These are phyloP conservation scores for Chauna torquata DNA, from an alignment of 2,113 vertebrate species.

Conservation along the genomic window DNA sequence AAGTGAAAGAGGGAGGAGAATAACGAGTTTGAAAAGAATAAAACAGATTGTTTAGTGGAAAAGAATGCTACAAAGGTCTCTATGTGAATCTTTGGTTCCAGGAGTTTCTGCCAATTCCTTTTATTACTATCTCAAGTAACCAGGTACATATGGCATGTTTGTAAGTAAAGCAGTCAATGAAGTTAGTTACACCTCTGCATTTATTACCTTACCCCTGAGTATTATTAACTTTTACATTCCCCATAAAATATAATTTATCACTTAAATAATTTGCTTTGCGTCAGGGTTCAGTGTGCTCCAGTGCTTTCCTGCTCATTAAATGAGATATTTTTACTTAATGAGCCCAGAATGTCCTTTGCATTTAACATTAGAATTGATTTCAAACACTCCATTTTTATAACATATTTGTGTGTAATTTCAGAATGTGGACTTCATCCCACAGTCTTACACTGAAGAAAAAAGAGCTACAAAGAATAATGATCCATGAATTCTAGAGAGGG, in stretches of 20 bases:
- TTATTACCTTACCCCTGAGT: slow-evolving; percentile 78
- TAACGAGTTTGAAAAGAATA: not conserved
- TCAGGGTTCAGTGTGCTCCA: slow-evolving; percentile 82
- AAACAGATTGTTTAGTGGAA: not conserved
- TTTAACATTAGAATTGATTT: slow-evolving; percentile 80
- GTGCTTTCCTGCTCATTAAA: slow-evolving; percentile 84
- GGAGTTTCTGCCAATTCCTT: slow-evolving; percentile 38
- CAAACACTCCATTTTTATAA: slow-evolving; percentile 75
- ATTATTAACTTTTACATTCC: slow-evolving; percentile 86
- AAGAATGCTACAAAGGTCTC: not conserved
- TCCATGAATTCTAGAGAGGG: slow-evolving; percentile 45
- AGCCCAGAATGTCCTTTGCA: slow-evolving; percentile 78
- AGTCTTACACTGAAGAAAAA: slow-evolving; percentile 47
- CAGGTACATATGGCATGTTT: slow-evolving; percentile 77
- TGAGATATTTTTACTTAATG: slow-evolving; percentile 85
- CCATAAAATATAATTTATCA: slow-evolving; percentile 85
- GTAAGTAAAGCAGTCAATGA: slow-evolving; percentile 76
- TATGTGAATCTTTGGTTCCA: not conserved
- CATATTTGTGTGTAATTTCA: slow-evolving; percentile 66
- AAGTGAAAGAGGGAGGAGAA: slow-evolving; percentile 2
- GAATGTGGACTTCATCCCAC: slow-evolving; percentile 54
- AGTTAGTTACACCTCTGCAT: slow-evolving; percentile 81
- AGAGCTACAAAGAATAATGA: slow-evolving; percentile 67
- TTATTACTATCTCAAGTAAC: slow-evolving; percentile 70
- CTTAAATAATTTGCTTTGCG: slow-evolving; percentile 85